Evolutionary conservation across 2,113 vertebrate species (phyloP), one percentile per base, ranked within the genome.

Genomic region (Ceratotherium simum): DNA sequence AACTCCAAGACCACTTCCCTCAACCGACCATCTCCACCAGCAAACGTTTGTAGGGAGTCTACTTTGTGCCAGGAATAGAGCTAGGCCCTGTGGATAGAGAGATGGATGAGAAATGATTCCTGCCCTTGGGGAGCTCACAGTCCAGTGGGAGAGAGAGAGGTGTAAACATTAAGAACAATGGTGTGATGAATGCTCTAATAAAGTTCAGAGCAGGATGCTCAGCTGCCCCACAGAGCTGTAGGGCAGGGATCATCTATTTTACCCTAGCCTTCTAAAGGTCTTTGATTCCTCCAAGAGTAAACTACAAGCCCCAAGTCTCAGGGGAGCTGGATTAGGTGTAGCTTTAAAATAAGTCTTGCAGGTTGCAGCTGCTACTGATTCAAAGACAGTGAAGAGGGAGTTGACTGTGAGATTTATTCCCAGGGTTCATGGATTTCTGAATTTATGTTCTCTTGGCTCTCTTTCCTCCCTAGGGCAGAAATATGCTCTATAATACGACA

Each of bases 151-250:
- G 60, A n/a, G 62, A 76, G 39, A 76, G 51, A 88, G 46, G 76
- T 6, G n/a, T 51, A 85, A 95, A 65, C 65, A 46, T 95, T 97
- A 97, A 89, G 93, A 95, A 97, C 39, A 82, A 76, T 0, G 0
- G 27, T 58, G 69, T 97, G 97, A 97, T 60, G 67, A 83, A 96
- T 95, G 27, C 81, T 80, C 12, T 97, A 95, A 96, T 97, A 95
- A 95, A 96, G 81, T 78, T 96, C 95, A 93, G 94, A 94, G 81
- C 85, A 91, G 81, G 81, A 73, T 97, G 42, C 67, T 95, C 46
- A 64, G 93, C 78, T 95, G 33, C 46, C 89, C 79, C 56, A 65
- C 82, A 42, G 95, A 91, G 97, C 73, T 81, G 16, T 48, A 67
- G 62, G 54, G 73, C 91, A 92, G 91, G 10, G 27, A 79, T 79